Evolutionary conservation across 2,888 invertebrate genomes (phyloP).

Genomic region (Halocaridina rubra): DNA sequence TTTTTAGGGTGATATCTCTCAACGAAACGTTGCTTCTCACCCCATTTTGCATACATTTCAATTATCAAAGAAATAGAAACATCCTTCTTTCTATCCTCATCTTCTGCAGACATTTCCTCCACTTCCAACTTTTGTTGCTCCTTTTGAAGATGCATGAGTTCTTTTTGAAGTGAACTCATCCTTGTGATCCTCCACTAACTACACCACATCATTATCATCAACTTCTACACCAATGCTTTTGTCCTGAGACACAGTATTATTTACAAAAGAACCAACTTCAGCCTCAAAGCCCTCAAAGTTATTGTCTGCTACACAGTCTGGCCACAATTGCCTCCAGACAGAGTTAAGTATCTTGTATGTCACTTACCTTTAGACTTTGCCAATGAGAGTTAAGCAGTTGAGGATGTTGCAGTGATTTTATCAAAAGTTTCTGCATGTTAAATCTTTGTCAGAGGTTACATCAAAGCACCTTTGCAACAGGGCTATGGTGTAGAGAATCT

Average conservation of each 20-base stretch:
- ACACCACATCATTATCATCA: not conserved
- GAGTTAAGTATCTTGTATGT: not conserved
- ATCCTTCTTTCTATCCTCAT: not conserved
- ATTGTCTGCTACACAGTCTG: not conserved
- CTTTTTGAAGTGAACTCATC: not conserved
- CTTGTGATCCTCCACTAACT: not conserved
- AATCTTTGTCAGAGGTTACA: not conserved
- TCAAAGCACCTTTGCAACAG: not conserved
- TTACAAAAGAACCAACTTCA: no score
- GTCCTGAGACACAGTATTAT: not conserved
- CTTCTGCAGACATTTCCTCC: not conserved
- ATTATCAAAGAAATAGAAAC: no score
- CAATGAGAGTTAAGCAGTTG: not conserved
- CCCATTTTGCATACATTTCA: not conserved
- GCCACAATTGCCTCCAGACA: not conserved
- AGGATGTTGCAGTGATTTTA: not conserved
- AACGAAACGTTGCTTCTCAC: not conserved
- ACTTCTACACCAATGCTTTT: not conserved
- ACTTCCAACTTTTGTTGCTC: not conserved
- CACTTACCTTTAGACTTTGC: not conserved
- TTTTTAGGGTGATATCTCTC: not conserved
- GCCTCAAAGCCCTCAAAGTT: no score
- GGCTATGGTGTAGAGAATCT: not conserved
- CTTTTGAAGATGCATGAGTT: not conserved
- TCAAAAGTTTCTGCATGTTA: not conserved